These are phyloP conservation scores for Mercenaria mercenaria DNA, from an alignment of 1,140 invertebrate species.

Conservation along the genomic window DNA sequence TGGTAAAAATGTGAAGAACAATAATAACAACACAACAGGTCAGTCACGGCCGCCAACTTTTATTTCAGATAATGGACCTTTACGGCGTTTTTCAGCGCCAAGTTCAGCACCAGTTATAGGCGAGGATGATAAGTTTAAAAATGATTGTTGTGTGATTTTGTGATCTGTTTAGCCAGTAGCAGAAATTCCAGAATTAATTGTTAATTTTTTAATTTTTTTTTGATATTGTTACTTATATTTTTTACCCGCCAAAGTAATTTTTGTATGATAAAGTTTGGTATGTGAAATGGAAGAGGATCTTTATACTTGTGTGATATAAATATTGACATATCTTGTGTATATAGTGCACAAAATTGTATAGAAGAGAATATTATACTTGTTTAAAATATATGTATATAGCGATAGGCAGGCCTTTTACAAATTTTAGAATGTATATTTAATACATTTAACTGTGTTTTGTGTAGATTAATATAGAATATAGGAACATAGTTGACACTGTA, in stretches of 20 bases:
- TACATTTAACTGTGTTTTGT: no score
- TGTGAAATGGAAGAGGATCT: background rate
- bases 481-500: no score
- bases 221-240: constrained; percentile 52
- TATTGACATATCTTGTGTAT: constrained; percentile 17
- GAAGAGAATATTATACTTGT: background rate
- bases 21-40: constrained; percentile 48
- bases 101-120: constrained; percentile 53
- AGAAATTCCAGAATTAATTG: constrained; percentile 29
- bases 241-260: constrained; percentile 48
- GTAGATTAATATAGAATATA: no score
- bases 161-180: constrained; percentile 13
- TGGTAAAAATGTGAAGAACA: constrained; percentile 43
- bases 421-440: background rate
- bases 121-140: constrained; percentile 63
- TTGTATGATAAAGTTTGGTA: background rate
- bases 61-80: constrained; percentile 56
- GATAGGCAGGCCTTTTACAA: constrained; percentile 22
- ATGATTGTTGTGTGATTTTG: constrained; percentile 60
- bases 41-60: constrained; percentile 42
- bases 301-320: background rate
- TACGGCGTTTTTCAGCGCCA: constrained; percentile 51
- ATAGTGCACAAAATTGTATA: background rate
- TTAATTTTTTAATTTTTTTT: constrained; percentile 1
- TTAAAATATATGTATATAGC: constrained; percentile 10